These are phyloP conservation scores for Diplogasteroides magnus DNA, from an alignment of 1,140 invertebrate genomes.

Conservation along the genomic window DNA sequence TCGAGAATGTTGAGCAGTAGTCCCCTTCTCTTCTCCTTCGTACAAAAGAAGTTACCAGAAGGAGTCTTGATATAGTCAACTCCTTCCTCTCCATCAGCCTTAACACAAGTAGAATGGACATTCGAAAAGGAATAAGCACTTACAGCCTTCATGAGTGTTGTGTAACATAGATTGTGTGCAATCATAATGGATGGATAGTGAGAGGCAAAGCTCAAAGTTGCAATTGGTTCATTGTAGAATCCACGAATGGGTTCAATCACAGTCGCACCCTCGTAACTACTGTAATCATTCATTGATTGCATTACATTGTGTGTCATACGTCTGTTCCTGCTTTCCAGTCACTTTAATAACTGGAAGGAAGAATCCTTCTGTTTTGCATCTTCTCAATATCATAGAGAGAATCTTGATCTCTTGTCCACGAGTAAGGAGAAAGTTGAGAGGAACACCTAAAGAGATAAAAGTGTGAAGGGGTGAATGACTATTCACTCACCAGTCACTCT, in stretches of 20 bases:
- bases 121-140: too few relatives aligned
- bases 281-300: too few relatives aligned
- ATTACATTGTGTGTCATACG: too few relatives aligned
- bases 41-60: constrained; percentile 84
- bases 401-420: constrained; percentile 96
- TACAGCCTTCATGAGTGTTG: constrained; percentile 69
- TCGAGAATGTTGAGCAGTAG: constrained; percentile 93
- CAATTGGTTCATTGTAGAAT: constrained; percentile 93
- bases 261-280: constrained; percentile 82
- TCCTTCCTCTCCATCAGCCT: constrained; percentile 7
- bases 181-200: constrained; percentile 99
- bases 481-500: constrained; percentile 73
- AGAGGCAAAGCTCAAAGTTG: constrained; percentile 98
- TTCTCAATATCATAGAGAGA: constrained; percentile 63
- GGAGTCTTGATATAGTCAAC: constrained; percentile 81
- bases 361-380: constrained; percentile 70
- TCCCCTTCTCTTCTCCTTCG: constrained; percentile 73
- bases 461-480: too few relatives aligned
- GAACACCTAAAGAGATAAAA: constrained; percentile 73
- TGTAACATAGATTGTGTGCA: constrained; percentile 98
- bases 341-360: constrained; percentile 68
- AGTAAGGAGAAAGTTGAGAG: constrained; percentile 80
- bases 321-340: constrained; percentile 58
- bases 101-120: too few relatives aligned
- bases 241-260: constrained; percentile 88